Base-by-base conservation (phyloP, 2,797 vertebrate genomes). In the Pseudochirops corinnae region DNA sequence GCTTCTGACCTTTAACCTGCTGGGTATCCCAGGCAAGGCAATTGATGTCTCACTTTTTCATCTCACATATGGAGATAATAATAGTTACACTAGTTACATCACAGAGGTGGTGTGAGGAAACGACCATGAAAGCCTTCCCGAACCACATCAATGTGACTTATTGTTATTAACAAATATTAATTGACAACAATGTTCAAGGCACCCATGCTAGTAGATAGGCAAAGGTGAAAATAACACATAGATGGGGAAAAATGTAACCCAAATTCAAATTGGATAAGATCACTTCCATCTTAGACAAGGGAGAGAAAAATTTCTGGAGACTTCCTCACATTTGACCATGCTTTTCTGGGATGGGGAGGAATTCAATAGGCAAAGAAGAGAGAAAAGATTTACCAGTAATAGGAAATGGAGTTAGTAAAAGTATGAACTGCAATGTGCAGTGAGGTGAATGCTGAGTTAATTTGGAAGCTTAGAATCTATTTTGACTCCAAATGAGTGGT, bases 381-480 rank as follows among this genome's bases (percentile, higher is more conserved):
- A 39, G 26, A 28, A 39, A 74, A 39, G 18, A 74, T 74, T n/a
- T 74, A 74, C 6, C 6, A 74, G 6, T 1, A 21, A 39, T 4
- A 74, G n/a, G 0, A 74, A 74, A 74, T 74, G 7, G 62, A 67
- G 14, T n/a, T 5, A 33, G 62, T 67, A 33, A 67, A 67, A n/a
- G 58, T 67, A 16, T 67, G 33, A 67, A 67, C 31, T 67, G 13
- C 33, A 16, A 5, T 67, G 21, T 90, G 4, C 94, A 95, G 28
- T 16, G 31, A 56, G 90, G 95, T 56, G 58, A 97, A 92, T 53
- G 93, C 87, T 91, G 53, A 96, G 6, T 93, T 97, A 92, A 96
- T 95, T 92, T 96, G 91, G 96, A 97, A 94, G 57, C 33, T 91
- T 90, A 93, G 58, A 50, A 82, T 96, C 94, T 56, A 93, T 94